Conservation (phyloP, 2,797 vertebrate genomes). For the Eospalax fontanierii region DNA sequence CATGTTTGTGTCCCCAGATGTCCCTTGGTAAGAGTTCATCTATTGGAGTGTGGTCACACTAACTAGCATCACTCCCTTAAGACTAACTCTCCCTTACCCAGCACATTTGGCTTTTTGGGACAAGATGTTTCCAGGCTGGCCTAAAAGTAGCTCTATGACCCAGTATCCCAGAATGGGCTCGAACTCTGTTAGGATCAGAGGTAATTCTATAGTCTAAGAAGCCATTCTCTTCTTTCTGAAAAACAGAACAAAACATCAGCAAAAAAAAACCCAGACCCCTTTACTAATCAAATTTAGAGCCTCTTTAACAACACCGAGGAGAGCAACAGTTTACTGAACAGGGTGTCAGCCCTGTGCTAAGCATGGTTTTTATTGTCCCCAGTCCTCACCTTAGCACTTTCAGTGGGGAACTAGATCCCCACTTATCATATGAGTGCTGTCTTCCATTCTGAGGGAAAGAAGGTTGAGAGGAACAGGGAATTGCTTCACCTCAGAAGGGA, state of each 20-base stretch:
- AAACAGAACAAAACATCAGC: no score
- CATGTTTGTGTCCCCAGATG: no score
- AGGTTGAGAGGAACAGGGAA: neutral
- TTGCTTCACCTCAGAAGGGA: neutral
- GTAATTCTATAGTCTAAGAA: no score
- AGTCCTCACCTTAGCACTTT: neutral
- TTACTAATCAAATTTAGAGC: neutral
- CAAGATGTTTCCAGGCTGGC: neutral
- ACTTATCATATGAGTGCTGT: neutral
- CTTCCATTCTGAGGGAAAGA: conserved; percentile 4
- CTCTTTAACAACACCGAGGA: neutral
- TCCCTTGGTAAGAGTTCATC: no score
- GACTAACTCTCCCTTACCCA: no score
- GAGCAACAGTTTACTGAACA: neutral
- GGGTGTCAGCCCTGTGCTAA: fast-evolving
- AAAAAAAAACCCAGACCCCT: neutral
- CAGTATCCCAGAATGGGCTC: neutral
- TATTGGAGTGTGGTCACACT: no score
- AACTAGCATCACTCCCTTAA: no score
- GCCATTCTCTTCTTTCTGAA: no score
- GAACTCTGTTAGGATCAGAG: no score
- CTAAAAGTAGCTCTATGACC: neutral
- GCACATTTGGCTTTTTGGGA: neutral
- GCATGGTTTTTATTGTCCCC: neutral
- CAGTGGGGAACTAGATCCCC: neutral